Evolutionary conservation across 2,888 invertebrate species (phyloP), one percentile per base, ranked within the genome.

Genomic region (Odontothrips loti): DNA sequence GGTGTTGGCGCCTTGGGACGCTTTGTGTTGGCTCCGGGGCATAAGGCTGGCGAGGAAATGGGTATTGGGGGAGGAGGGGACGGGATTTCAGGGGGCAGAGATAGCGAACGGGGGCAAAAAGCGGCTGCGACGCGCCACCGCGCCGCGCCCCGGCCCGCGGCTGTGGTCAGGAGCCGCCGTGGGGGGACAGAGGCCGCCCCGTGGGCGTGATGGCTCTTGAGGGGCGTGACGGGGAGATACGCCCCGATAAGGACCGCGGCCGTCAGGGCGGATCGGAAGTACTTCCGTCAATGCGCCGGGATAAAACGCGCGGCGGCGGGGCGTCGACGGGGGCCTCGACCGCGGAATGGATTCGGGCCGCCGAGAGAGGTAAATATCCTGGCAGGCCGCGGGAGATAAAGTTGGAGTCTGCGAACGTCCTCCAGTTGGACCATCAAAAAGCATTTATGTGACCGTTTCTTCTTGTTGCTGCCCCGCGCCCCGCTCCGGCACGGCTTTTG

Each of bases 1-100:
- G 68, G 68, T 23, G 23, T 68, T 20, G 68, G n/a, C 68, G 23
- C 23, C 68, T 12, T 23, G 27, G 68, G 68, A 75, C 68, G 68
- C 68, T 75, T 75, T 75, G 68, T 27, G 68, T 75, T 75, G 68
- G 68, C 68, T 27, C 23, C 68, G 27, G 68, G 68, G 68, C 68
- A 27, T 75, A 27, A 23, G 68, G 27, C 68, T 75, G 68, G 10
- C 68, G 68, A 75, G 68, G 68, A 75, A 75, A 75, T 27, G 68
- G 68, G 23, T 75, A 75, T 75, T 75, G 68, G 68, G 68, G 27
- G n/a, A 6, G 58, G 15, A 58, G n/a, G 58, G 20, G 15, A 6
- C 6, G 34, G 34, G 34, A 43, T 43, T 43, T 43, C 34, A 43
- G 34, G 34, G 34, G 34, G 6, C 34, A 43, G 34, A 43, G 34